Conservation (phyloP, 2,797 vertebrate species). For the Micropoecilia bifurca region DNA sequence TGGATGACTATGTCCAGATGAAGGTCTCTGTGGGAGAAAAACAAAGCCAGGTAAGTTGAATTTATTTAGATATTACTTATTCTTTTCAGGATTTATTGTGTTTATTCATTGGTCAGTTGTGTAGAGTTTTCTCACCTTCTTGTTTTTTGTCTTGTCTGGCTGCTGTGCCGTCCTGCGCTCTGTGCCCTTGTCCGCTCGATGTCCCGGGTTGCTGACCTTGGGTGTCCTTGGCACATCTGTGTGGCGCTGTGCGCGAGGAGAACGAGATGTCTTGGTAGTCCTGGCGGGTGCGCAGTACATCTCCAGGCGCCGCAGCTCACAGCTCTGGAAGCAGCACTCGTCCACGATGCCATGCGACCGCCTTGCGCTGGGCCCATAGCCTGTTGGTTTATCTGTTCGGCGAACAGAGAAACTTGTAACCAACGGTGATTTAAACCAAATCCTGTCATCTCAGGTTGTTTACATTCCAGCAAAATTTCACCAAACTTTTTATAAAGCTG, state of each 20-base stretch:
- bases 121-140: constrained; percentile 74
- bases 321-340: constrained; percentile 99
- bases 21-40: constrained; percentile 79
- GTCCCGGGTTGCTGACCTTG: constrained; percentile 85
- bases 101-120: constrained; percentile 14
- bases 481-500: neutral
- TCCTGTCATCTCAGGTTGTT: neutral
- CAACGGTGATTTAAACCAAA: neutral
- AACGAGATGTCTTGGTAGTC: constrained; percentile 89
- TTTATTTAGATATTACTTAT: neutral
- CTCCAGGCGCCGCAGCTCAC: constrained; percentile 95
- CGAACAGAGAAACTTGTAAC: neutral
- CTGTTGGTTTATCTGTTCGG: constrained; percentile 91
- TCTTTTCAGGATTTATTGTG: neutral
- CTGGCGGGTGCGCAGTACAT: constrained; percentile 98
- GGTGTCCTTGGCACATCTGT: constrained; percentile 92
- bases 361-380: constrained; percentile 92
- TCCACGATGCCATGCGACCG: constrained; percentile 96
- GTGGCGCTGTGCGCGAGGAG: constrained; percentile 94
- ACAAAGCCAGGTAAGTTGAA: constrained; percentile 36
- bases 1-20: constrained; percentile 82
- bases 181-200: constrained; percentile 71
- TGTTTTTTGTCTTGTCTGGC: constrained; percentile 80
- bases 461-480: neutral
- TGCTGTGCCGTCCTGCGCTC: constrained; percentile 77